Evolutionary conservation across 92 coral and sea anemone species (phyloP).

Genomic region (Isaurus tuberculatus): DNA sequence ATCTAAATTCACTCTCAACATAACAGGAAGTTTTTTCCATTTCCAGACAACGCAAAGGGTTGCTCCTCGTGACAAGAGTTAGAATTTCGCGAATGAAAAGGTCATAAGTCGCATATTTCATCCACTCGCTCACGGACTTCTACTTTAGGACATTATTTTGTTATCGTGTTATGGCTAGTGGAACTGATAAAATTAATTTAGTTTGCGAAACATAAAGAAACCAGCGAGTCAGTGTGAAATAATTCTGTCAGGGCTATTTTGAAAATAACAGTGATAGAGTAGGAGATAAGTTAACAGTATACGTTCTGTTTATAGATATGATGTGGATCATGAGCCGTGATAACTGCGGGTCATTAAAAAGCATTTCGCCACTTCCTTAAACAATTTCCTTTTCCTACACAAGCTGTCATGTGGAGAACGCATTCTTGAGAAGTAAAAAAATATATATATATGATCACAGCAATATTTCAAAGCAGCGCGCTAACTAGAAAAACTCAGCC

Average conservation of each 20-base stretch:
- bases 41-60: too few species aligned
- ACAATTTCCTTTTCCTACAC: background rate
- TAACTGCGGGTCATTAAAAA: slow-evolving; percentile 1
- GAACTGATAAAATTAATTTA: background rate
- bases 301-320: too few species aligned
- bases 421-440: background rate
- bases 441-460: background rate
- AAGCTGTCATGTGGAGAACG: background rate
- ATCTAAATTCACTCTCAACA: background rate
- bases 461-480: background rate
- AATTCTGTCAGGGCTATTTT: too few species aligned
- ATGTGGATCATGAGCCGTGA: background rate
- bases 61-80: background rate
- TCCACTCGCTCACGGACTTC: background rate
- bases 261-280: too few species aligned
- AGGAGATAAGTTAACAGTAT: too few species aligned
- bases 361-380: background rate
- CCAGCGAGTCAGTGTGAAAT: too few species aligned
- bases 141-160: too few species aligned
- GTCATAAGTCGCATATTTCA: background rate
- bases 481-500: too few species aligned
- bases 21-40: background rate
- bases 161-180: too few species aligned
- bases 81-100: background rate
- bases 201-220: background rate